Conservation (phyloP, 2,888 invertebrate species). For the Euproctis similis region DNA sequence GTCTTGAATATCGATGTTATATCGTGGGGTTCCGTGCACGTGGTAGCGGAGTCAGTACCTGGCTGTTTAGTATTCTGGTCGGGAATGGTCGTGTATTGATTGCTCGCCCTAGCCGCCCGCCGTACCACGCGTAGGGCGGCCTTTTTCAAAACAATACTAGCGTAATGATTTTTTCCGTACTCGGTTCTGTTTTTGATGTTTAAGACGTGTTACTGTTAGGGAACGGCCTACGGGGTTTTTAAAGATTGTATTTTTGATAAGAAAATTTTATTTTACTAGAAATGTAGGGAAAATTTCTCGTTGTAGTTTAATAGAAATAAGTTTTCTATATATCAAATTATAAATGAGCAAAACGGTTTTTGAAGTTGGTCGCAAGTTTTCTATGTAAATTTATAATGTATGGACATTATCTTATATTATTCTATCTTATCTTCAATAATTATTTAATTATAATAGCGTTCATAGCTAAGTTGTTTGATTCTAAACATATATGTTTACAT, state of each 20-base stretch:
- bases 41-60: slow-evolving; percentile 33
- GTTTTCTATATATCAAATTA: no score
- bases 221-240: slow-evolving; percentile 4
- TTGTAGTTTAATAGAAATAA: no score
- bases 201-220: slow-evolving; percentile 21
- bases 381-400: no score
- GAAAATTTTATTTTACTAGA: neutral
- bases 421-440: no score
- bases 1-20: slow-evolving; percentile 23
- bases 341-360: no score
- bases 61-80: slow-evolving; percentile 76
- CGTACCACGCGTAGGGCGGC: slow-evolving; percentile 44
- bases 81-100: slow-evolving; percentile 80
- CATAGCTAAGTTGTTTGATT: no score
- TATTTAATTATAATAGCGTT: no score
- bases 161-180: slow-evolving; percentile 28
- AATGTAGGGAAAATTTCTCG: no score
- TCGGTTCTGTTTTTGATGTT: slow-evolving; percentile 28
- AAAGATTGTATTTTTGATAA: slow-evolving; percentile 10
- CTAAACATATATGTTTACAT: no score
- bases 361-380: no score
- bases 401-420: no score
- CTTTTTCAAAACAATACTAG: slow-evolving; percentile 68
- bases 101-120: slow-evolving; percentile 59
- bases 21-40: slow-evolving; percentile 22